Evolutionary conservation across 2,888 invertebrate species (phyloP).

Genomic region (Cephus runcator): DNA sequence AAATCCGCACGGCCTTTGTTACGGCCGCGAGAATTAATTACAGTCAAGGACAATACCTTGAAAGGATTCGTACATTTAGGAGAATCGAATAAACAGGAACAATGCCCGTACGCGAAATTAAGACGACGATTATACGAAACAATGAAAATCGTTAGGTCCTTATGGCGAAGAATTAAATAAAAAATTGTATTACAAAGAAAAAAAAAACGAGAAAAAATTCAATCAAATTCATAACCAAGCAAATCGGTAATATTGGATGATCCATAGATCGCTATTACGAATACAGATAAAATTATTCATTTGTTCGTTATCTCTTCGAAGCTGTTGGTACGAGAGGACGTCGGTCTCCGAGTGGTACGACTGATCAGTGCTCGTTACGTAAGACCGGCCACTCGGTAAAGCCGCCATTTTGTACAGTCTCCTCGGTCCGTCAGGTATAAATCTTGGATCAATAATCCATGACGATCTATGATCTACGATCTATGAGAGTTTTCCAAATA

Average conservation of each 20-base stretch:
- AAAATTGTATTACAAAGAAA: not conserved
- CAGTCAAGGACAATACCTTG: not conserved
- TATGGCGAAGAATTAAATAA: not conserved
- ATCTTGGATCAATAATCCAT: not conserved
- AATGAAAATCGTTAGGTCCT: not conserved
- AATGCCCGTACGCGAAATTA: not conserved
- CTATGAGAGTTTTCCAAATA: not conserved
- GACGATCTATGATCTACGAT: not conserved
- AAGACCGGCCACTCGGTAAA: slow-evolving; percentile 21
- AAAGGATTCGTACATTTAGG: not conserved
- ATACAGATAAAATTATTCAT: not conserved
- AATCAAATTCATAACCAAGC: not conserved
- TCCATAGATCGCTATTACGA: not conserved
- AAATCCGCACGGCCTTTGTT: not conserved
- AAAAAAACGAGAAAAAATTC: not conserved
- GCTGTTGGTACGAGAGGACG: slow-evolving; percentile 28
- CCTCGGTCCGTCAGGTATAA: not conserved
- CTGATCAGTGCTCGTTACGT: slow-evolving; percentile 51
- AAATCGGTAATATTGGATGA: not conserved
- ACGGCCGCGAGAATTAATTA: not conserved
- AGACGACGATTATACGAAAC: not conserved
- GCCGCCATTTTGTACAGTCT: not conserved
- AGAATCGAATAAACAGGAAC: not conserved
- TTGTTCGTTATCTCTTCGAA: not conserved
- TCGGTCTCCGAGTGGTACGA: slow-evolving; percentile 47